Base-by-base conservation (phyloP, 2,888 invertebrate species). In the Orthosia cruda region DNA sequence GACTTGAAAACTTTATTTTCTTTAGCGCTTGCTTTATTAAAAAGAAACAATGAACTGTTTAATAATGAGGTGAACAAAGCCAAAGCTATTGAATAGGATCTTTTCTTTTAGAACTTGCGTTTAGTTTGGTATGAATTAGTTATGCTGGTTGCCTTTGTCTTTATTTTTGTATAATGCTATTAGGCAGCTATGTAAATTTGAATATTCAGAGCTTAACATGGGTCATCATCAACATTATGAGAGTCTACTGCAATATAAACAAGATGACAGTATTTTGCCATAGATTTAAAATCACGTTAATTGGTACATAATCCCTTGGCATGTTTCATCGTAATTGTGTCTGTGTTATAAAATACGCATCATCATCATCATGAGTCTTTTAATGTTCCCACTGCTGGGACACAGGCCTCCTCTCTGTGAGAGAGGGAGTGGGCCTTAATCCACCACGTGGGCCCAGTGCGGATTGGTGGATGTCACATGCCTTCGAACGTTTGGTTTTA, bases 31-130 rank as follows among this genome's bases (percentile, higher is more conserved):
- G 47, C 72, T 78, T 77, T 80, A 83, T 83, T 81, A 83, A 83
- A 83, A 67, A 73, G 64, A 83, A 85, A 85, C 80, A 80, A 85
- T 54, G 66, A 71, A 67, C 64, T 73, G 67, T 82, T 77, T 83
- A 73, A 77, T 84, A 84, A 83, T 69, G 74, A 67, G 47, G 26
- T 64, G 65, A 77, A 83, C 71, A 83, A 83, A 81, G 64, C 54
- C 52, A 23, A 74, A 54, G 64, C 68, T 74, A 81, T 83, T 83
- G 64, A 83, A 78, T 68, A 54, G 59, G 52, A 61, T 63, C 64
- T 69, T 80, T 82, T 76, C 75, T 77, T 74, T 57, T 59, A 32
- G 55, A 74, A 73, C 55, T 52, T 32, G 68, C 54, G 54, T 81
- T 70, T 63, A 63, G 73, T 77, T 77, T 73, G 32, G 23, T 77